Evolutionary conservation across 2,113 vertebrate genomes (phyloP).

Genomic region (Gila orcuttii): DNA sequence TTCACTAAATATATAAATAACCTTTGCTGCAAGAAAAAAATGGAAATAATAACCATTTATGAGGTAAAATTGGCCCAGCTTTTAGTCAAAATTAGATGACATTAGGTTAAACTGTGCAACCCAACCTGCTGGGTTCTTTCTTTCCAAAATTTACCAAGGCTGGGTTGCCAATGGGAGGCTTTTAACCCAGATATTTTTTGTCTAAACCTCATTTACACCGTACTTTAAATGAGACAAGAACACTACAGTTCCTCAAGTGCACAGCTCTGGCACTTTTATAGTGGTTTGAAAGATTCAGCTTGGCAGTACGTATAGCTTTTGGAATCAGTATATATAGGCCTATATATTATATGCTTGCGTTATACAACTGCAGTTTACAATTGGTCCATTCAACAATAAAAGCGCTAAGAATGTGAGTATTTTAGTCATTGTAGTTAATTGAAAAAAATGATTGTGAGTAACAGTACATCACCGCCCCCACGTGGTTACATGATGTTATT

Average conservation of each 20-base stretch:
- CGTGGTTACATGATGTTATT: slow-evolving; percentile 19
- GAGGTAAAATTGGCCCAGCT: too few species aligned
- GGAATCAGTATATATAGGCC: too few species aligned
- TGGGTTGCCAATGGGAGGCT: too few species aligned
- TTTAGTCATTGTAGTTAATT: background rate
- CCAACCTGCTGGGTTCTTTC: too few species aligned
- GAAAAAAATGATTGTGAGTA: background rate
- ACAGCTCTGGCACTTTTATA: background rate
- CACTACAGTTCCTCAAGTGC: background rate
- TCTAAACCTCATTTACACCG: background rate
- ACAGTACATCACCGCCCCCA: slow-evolving; percentile 33
- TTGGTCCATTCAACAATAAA: background rate
- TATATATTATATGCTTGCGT: background rate
- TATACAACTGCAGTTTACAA: background rate
- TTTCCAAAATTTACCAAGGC: too few species aligned
- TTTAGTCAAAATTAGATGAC: too few species aligned
- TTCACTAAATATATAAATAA: too few species aligned
- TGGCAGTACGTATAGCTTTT: background rate
- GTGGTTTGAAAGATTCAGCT: background rate
- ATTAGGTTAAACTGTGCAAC: too few species aligned
- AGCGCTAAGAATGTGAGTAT: background rate
- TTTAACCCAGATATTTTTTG: too few species aligned
- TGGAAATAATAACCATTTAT: too few species aligned
- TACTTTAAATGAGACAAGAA: background rate
- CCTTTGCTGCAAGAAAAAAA: too few species aligned